Evolutionary conservation across 2,888 invertebrate genomes (phyloP), one percentile per base, ranked within the genome.

Genomic region (Pachymerium ferrugineum): DNA sequence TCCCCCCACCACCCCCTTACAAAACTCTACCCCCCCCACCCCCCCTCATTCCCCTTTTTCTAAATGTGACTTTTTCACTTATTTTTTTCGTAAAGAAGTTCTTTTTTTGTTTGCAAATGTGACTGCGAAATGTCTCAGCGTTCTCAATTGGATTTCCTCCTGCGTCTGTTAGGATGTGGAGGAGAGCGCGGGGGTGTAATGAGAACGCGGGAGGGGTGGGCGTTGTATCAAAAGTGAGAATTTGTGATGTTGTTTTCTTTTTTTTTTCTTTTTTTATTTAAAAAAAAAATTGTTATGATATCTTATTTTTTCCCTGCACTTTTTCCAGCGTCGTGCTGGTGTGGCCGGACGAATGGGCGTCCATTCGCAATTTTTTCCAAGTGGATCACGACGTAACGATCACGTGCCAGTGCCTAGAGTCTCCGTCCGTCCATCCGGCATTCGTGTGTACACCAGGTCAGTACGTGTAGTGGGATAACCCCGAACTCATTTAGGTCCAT

Each of bases 51-150:
- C 22, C 22, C 19, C 62, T 62, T 62, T 62, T 28, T 62, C 62
- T 62, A 62, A 62, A 62, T 62, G 62, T 28, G 62, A 62, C 62
- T 62, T 62, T 62, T 62, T 62, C 62, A 62, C 62, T 28, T 62
- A 28, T 62, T 62, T 62, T 28, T 28, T 25, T 25, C 25, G 3
- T 12, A 62, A 62, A 28, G 28, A 28, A n/a, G n/a, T n/a, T 62
- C 28, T 62, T 62, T 62, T 28, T 28, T n/a, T 28, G 10, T 62
- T 62, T 62, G 62, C 62, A 62, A 62, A 62, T 62, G 62, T 62
- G 62, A 62, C 62, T 62, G 62, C 62, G 62, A 62, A 62, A 62
- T 62, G 62, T 62, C 62, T 62, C 62, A 28, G 62, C 62, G 62
- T 62, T 62, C 62, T 62, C 62, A 62, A 62, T 62, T 62, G 62